These are phyloP conservation scores for Strigamia crassipes DNA, from an alignment of 2,888 invertebrate genomes.

Conservation along the genomic window DNA sequence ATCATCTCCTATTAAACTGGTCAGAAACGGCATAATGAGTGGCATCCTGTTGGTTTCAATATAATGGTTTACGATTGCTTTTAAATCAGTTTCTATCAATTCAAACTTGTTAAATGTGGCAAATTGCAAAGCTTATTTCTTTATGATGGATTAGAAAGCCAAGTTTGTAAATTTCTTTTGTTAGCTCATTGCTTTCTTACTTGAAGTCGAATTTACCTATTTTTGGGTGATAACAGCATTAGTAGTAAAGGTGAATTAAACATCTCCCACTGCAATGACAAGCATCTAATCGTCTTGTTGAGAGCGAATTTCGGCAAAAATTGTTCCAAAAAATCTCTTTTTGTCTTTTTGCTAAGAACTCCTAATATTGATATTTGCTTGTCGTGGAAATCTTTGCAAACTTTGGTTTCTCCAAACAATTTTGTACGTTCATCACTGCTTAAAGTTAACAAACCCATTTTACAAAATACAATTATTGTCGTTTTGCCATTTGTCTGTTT, in stretches of 20 bases:
- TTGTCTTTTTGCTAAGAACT: not conserved
- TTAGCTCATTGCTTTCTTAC: not conserved
- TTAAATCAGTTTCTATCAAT: not conserved
- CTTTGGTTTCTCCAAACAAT: not conserved
- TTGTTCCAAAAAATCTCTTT: not conserved
- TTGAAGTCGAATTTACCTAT: not conserved
- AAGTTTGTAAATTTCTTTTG: not conserved
- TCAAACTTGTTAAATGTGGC: not conserved
- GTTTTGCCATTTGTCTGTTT: no score
- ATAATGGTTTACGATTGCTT: not conserved
- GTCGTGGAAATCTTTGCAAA: not conserved
- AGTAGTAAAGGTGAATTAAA: not conserved
- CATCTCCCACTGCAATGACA: not conserved
- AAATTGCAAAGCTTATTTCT: not conserved
- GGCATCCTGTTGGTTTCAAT: not conserved
- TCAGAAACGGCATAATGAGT: not conserved
- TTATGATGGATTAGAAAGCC: not conserved
- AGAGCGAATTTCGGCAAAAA: no score
- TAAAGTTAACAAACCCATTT: no score
- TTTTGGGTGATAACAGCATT: not conserved
- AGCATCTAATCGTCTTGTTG: not conserved
- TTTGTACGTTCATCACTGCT: no score
- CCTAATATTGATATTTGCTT: not conserved
- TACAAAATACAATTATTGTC: no score
- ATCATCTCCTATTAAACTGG: not conserved